A percentile compares a stretch with the other conserved stretches of the same genome.
Conservation (phyloP, 2,888 invertebrate genomes). For the Apamea sordens region DNA sequence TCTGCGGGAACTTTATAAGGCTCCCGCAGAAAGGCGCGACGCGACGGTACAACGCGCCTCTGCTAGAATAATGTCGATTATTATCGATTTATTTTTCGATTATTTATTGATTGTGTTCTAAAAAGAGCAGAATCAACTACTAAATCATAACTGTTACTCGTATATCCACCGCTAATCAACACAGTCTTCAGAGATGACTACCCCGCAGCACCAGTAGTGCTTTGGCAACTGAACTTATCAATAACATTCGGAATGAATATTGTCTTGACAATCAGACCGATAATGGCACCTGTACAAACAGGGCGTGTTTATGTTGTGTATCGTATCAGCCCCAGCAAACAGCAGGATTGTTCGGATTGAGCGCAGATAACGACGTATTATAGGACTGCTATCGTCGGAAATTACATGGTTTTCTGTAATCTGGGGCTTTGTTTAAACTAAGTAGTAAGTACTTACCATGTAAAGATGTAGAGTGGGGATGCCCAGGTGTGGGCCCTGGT, state of each 20-base stretch:
- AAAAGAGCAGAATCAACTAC: not conserved
- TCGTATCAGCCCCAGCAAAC: constrained; percentile 72
- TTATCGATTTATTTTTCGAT: no score
- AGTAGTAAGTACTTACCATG: constrained; percentile 35
- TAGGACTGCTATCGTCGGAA: constrained; percentile 39
- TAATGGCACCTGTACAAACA: constrained; percentile 77
- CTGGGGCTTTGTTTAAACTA: constrained; percentile 21
- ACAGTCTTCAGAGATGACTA: not conserved
- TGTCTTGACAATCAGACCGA: constrained; percentile 63
- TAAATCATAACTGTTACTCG: not conserved
- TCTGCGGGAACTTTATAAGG: not conserved
- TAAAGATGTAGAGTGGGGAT: constrained; percentile 16
- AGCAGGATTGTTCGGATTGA: constrained; percentile 47
- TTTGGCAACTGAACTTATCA: constrained; percentile 2
- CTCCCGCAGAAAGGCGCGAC: no score
- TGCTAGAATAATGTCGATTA: no score
- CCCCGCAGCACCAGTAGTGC: not conserved
- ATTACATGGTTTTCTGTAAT: constrained; percentile 34
- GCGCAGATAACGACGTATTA: constrained; percentile 52
- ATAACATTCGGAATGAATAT: constrained; percentile 38
- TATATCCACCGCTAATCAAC: not conserved
- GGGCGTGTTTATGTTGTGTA: constrained; percentile 66
- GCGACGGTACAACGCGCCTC: no score
- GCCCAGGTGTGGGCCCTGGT: not conserved
- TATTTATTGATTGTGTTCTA: no score